Evolutionary conservation across 2,113 vertebrate species (phyloP).

Genomic region (Chlorocebus sabaeus): DNA sequence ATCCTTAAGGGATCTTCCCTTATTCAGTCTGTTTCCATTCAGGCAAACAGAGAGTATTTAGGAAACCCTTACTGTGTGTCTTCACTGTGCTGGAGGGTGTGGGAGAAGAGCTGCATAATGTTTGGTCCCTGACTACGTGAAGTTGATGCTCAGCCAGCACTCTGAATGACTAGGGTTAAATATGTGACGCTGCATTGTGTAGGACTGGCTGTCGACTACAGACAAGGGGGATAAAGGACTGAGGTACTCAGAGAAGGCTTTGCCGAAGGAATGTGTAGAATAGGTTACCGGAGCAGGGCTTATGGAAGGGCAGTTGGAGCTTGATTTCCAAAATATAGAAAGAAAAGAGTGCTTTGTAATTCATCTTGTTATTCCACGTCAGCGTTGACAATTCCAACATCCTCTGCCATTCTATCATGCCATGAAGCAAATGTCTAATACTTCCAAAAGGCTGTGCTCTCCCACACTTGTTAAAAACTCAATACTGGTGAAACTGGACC

Average conservation of each 20-base stretch:
- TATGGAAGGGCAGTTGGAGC: not conserved
- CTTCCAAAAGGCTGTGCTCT: not conserved
- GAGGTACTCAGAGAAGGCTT: not conserved
- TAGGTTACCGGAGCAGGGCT: not conserved
- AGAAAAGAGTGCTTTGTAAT: not conserved
- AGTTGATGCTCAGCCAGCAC: not conserved
- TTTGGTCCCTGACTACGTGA: not conserved
- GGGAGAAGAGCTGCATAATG: not conserved
- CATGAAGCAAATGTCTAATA: not conserved
- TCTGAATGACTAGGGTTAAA: not conserved
- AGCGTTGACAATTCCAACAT: not conserved
- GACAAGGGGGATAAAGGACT: not conserved
- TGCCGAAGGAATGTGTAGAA: not conserved
- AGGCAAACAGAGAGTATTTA: not conserved
- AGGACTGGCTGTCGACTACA: not conserved
- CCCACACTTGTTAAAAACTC: not conserved
- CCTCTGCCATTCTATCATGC: not conserved
- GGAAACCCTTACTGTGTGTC: not conserved
- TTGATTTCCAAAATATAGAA: not conserved
- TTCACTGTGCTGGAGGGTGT: not conserved
- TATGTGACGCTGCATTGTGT: not conserved
- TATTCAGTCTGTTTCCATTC: not conserved
- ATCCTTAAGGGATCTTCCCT: not conserved
- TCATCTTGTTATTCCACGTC: not conserved
- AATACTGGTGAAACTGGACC: not conserved